Percentiles rank a stretch among this genome's conserved stretches.
phyloP scores from a whole-genome alignment of 2,797 vertebrate species.

The Amphiprion clarkii region DNA sequence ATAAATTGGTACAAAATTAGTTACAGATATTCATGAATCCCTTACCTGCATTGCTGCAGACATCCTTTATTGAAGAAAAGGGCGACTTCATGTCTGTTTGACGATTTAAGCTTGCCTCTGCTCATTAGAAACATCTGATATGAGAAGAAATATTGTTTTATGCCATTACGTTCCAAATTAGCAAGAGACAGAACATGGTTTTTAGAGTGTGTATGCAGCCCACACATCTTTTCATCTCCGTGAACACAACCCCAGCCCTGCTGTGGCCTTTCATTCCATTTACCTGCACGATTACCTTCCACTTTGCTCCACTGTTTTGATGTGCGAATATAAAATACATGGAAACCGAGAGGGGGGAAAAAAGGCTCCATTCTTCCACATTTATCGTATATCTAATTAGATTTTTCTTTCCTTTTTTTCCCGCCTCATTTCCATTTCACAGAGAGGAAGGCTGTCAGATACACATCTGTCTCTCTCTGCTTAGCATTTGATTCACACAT shows the following conservation, averaged over 20 bases:
- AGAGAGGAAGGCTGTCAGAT: slow-evolving; percentile 12
- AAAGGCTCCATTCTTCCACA: slow-evolving; percentile 37
- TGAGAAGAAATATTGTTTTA: too few relatives aligned
- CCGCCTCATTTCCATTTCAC: slow-evolving; percentile 55
- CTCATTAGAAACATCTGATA: too few relatives aligned
- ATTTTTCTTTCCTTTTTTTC: not conserved
- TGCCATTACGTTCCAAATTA: not conserved
- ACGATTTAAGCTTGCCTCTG: too few relatives aligned
- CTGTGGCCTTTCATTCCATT: not conserved
- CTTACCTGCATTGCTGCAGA: too few relatives aligned
- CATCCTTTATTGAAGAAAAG: too few relatives aligned
- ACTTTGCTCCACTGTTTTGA: slow-evolving; percentile 13
- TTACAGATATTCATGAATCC: too few relatives aligned
- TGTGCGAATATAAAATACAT: slow-evolving; percentile 13
- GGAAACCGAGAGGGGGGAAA: not conserved
- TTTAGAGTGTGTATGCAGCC: not conserved
- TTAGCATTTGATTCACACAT: slow-evolving; percentile 56
- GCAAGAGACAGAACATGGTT: not conserved
- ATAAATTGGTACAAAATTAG: too few relatives aligned
- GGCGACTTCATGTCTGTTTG: too few relatives aligned
- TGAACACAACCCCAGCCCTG: not conserved
- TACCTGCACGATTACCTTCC: not conserved
- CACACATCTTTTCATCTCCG: not conserved
- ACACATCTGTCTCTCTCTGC: slow-evolving; percentile 14
- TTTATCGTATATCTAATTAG: slow-evolving; percentile 32